Base-by-base conservation (phyloP, 2,113 vertebrate genomes). In the Embiotoca jacksoni region DNA sequence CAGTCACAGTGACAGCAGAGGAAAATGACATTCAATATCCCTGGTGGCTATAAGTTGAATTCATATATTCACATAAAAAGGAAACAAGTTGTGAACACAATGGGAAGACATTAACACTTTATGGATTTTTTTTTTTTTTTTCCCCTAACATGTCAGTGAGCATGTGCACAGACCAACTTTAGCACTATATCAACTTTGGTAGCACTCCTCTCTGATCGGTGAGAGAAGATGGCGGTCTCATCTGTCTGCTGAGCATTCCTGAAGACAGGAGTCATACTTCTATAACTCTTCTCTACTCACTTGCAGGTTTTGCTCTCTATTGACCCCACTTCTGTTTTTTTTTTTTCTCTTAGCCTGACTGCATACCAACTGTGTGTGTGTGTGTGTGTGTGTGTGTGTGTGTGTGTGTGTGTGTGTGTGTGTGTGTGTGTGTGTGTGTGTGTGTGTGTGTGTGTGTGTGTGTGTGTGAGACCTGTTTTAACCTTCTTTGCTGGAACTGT, bases 231-330 rank as follows among this genome's bases (percentile, higher is more conserved):
- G 56, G 56, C 55, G 4, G 73, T 71, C 60, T 70, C 7, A 32
- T 75, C 71, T 72, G 72, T 44, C 64, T 69, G 68, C 78, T 72
- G 39, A 35, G 53, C 90, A 89, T 93, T 91, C 90, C 87, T 87
- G 75, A 83, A 81, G 56, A 68, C 58, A 75, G 39, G 55, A 84
- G 86, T 92, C 85, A 91, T 86, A 52, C 65, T 31, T 76, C 81
- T 50, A 4, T 72, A 66, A 54, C 53, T 63, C 68, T 78, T 41
- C 62, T 56, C 80, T 52, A 53, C 75, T 78, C 62, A 14, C 41
- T 39, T 63, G 67, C 65, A 76, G 70, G 57, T 75, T 66, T 50
- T 3, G 13, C 61, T 78, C 76, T 64, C 31, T 56, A 59, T 55
- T 82, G 69, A 83, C 74, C 52, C 70, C 3, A 9, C 63, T 53